phyloP scores from a whole-genome alignment of 1,140 invertebrate genomes.

The Pseudomyrmex sp. region DNA sequence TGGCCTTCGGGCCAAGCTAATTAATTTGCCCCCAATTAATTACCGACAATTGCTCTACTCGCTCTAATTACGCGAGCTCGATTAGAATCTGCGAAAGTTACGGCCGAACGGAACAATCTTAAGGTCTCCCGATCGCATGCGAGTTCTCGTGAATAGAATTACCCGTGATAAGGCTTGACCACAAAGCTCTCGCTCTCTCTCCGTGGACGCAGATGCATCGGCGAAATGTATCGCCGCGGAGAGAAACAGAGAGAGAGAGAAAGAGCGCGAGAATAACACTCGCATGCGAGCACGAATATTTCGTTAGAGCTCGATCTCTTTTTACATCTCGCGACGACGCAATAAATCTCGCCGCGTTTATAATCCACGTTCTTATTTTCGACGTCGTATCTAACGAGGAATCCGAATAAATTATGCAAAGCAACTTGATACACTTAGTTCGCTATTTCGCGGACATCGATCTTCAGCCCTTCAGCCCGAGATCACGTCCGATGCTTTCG shows the following conservation, averaged over 20 bases:
- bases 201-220: too few species aligned
- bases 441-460: slow-evolving; percentile 34
- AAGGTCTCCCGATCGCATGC: slow-evolving; percentile 62
- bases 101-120: slow-evolving; percentile 65
- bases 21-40: slow-evolving; percentile 73
- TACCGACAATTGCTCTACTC: slow-evolving; percentile 69
- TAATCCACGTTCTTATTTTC: slow-evolving; percentile 45
- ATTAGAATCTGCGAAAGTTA: slow-evolving; percentile 74
- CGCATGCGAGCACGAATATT: slow-evolving; percentile 23
- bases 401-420: slow-evolving; percentile 57
- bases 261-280: too few species aligned
- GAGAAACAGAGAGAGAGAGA: too few species aligned
- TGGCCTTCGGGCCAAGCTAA: slow-evolving; percentile 56
- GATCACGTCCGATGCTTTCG: slow-evolving; percentile 23
- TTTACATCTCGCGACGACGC: slow-evolving; percentile 45
- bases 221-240: slow-evolving; percentile 6
- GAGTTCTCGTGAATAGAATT: slow-evolving; percentile 64
- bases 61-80: slow-evolving; percentile 71
- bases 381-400: slow-evolving; percentile 40
- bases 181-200: slow-evolving; percentile 21
- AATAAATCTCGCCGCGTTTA: slow-evolving; percentile 52
- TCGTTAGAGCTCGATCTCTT: slow-evolving; percentile 23
- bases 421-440: slow-evolving; percentile 33
- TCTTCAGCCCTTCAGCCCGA: not conserved
- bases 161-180: slow-evolving; percentile 54